Base-by-base conservation (phyloP, 2,113 vertebrate species). In the Caranx melampygus region DNA sequence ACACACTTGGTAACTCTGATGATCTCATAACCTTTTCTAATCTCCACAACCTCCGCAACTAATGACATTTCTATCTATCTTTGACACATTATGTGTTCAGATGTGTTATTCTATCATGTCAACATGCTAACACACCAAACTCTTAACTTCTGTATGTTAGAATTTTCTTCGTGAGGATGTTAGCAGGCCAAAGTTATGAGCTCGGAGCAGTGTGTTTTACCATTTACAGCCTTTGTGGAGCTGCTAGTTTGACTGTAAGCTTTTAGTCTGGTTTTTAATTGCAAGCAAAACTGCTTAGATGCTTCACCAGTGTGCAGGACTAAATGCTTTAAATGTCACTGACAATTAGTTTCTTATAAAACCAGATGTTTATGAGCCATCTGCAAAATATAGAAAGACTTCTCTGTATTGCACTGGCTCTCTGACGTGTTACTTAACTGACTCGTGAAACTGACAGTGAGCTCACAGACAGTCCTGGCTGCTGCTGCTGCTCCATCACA, bases 401-500 rank as follows among this genome's bases (percentile, higher is more conserved):
- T 57, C 34, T 51, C 3, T 20, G 14, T 21, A 33, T 34, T 70
- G 40, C 15, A 65, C 7, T 59, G 37, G n/a, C 54, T 42, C 40
- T n/a, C 42, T 55, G 52, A 40, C 18, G 34, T 14, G 13, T 18
- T 20, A 52, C 51, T 47, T 20, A 60, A 64, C 13, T 35, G 40
- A 64, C 64, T 69, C 34, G 37, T 37, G 6, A 37, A 37, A 37
- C 37, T 37, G 2, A 37, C 54, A 42, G 35, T 35, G 18, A 62
- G 45, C 55, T 57, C 54, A 61, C 58, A 44, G 57, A 65, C 26
- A 72, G 37, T 31, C 60, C 37, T n/a, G 59, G 47, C 71, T 51
- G 40, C 58, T 20, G 40, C 58, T 20, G 40, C n/a, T 63, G 78
- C 63, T 82, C 57, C 51, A 73, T 81, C 57, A 59, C 5, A 59